Conservation (phyloP, 2,797 vertebrate species). For the Periparus ater region DNA sequence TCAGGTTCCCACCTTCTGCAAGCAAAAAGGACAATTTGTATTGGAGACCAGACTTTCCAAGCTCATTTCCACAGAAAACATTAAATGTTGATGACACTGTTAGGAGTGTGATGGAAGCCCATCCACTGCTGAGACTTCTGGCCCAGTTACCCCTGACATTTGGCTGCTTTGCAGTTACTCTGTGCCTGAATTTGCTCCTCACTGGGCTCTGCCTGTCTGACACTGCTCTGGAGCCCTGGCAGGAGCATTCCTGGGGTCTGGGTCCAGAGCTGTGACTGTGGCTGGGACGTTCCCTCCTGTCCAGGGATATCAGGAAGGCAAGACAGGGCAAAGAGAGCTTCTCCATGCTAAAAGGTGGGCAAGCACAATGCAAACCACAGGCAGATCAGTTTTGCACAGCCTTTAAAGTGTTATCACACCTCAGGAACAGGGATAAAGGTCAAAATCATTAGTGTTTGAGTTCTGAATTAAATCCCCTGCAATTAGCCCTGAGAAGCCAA, state of each 20-base stretch:
- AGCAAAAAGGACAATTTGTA: slow-evolving; percentile 12
- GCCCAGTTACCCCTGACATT: not conserved
- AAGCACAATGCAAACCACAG: not conserved
- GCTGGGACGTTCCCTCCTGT: not conserved
- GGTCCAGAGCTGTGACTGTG: not conserved
- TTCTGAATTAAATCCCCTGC: slow-evolving; percentile 46
- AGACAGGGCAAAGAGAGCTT: not conserved
- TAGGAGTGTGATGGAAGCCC: slow-evolving; percentile 32
- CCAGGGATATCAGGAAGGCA: not conserved
- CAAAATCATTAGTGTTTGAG: slow-evolving; percentile 45
- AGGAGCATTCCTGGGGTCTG: not conserved
- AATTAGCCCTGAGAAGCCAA: slow-evolving; percentile 58
- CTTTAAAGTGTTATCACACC: not conserved
- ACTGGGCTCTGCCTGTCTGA: not conserved
- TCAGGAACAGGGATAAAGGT: slow-evolving; percentile 37
- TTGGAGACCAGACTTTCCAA: slow-evolving; percentile 8
- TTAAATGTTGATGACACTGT: not conserved
- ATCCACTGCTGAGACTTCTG: not conserved
- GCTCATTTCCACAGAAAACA: slow-evolving; percentile 28
- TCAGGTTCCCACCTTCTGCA: not conserved
- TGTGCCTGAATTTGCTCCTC: not conserved
- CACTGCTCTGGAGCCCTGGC: not conserved
- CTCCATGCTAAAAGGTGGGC: not conserved
- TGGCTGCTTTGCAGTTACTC: not conserved
- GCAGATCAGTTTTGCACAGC: not conserved